These are phyloP conservation scores for Pachyrhynchus sulphureomaculatus DNA, from an alignment of 1,140 invertebrate genomes.

Conservation along the genomic window DNA sequence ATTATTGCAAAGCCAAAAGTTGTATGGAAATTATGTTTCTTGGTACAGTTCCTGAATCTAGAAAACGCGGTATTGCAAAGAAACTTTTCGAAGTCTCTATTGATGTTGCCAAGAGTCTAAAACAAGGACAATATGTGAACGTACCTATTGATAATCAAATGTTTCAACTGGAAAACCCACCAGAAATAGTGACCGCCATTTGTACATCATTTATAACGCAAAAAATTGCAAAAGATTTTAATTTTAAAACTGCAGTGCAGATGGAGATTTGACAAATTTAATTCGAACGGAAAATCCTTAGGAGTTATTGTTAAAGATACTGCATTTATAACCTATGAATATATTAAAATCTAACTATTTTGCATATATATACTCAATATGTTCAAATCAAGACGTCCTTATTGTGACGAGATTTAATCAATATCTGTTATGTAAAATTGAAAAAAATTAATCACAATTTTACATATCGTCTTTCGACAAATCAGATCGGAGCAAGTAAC, in stretches of 20 bases:
- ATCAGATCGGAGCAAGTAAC: no score
- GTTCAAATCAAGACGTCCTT: no score
- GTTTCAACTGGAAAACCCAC: conserved; percentile 50
- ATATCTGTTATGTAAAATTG: no score
- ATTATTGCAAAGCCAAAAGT: conserved; percentile 60
- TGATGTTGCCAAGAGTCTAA: conserved; percentile 56
- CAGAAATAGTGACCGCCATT: conserved; percentile 60
- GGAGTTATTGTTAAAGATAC: not conserved
- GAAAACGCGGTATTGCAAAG: conserved; percentile 56
- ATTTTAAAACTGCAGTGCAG: conserved; percentile 47
- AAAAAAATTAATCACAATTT: no score
- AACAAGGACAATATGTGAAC: conserved; percentile 53
- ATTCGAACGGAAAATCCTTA: conserved; percentile 5
- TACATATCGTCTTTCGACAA: no score
- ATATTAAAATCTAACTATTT: conserved; percentile 15
- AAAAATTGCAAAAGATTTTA: conserved; percentile 56
- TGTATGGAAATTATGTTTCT: conserved; percentile 69
- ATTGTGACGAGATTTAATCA: no score
- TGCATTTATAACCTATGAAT: conserved; percentile 19
- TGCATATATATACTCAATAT: no score
- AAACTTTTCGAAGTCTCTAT: conserved; percentile 56
- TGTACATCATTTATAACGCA: conserved; percentile 59
- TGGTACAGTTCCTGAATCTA: conserved; percentile 55
- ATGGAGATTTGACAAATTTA: conserved; percentile 12
- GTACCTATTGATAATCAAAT: conserved; percentile 24